A percentile compares a stretch with the other conserved stretches of the same genome.
phyloP scores from a whole-genome alignment of 2,797 vertebrate species.

The Lagodon rhomboides region DNA sequence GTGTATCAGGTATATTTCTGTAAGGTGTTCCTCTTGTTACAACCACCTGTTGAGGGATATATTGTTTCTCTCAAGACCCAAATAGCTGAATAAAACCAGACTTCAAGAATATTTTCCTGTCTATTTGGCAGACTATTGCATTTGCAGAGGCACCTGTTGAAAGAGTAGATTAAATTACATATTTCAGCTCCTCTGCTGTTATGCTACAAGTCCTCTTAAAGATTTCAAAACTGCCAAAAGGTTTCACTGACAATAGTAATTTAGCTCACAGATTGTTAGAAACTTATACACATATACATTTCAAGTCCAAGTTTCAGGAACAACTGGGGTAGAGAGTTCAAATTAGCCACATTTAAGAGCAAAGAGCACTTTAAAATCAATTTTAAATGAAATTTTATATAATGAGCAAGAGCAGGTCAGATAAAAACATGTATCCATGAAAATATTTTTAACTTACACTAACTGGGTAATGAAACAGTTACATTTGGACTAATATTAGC shows the following conservation, averaged over 20 bases:
- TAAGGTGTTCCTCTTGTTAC: constrained; percentile 61
- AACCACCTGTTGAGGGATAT: constrained; percentile 65
- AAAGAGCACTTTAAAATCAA: constrained; percentile 29
- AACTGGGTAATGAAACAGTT: too few relatives aligned
- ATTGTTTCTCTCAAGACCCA: constrained; percentile 51
- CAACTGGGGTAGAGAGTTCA: constrained; percentile 30
- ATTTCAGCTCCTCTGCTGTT: constrained; percentile 54
- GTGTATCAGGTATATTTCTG: constrained; percentile 66
- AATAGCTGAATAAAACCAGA: constrained; percentile 46
- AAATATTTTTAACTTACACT: too few relatives aligned
- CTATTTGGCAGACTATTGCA: constrained; percentile 50
- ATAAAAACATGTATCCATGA: too few relatives aligned
- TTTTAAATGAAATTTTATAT: background rate
- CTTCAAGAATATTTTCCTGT: constrained; percentile 55
- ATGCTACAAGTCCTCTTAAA: constrained; percentile 30
- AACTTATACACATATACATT: constrained; percentile 35
- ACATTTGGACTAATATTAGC: too few relatives aligned
- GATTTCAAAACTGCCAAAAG: constrained; percentile 43
- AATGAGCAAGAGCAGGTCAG: background rate
- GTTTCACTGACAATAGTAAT: constrained; percentile 45
- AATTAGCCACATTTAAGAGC: constrained; percentile 31
- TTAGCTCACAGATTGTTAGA: constrained; percentile 35
- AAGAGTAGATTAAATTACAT: constrained; percentile 71
- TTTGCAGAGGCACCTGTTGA: constrained; percentile 71
- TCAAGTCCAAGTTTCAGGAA: constrained; percentile 36